Conservation (phyloP, 2,113 vertebrate genomes). For the Ranitomeya imitator region DNA sequence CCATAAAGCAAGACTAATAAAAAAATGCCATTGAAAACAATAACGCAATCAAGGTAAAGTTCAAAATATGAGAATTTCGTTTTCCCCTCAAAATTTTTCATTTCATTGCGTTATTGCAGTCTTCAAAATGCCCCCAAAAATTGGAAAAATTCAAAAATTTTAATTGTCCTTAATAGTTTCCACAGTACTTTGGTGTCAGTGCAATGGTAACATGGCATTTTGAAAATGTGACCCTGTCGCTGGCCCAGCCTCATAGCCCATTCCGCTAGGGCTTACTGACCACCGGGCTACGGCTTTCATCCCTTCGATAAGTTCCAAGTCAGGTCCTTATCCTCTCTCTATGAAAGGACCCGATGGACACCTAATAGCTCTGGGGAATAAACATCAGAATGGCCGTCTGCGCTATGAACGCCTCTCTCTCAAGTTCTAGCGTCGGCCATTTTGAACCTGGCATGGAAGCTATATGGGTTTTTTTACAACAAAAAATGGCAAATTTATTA, state of each 20-base stretch:
- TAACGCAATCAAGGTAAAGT: neutral
- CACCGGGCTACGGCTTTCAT: neutral
- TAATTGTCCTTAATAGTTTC: neutral
- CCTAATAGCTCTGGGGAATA: neutral
- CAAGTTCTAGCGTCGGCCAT: conserved; percentile 18
- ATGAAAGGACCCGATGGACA: conserved; percentile 9
- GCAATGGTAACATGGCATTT: conserved; percentile 31
- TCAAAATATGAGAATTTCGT: neutral
- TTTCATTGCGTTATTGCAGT: conserved; percentile 19
- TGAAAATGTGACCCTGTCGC: neutral
- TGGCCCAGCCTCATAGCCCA: conserved; percentile 26
- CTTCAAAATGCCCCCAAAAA: conserved; percentile 35
- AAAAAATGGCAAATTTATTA: neutral
- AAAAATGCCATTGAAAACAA: conserved; percentile 26
- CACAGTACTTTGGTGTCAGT: conserved; percentile 40
- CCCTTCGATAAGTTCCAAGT: neutral
- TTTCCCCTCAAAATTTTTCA: neutral
- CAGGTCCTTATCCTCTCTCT: conserved; percentile 49
- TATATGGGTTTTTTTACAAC: neutral
- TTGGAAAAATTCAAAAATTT: neutral
- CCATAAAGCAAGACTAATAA: conserved; percentile 24
- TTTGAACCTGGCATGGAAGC: conserved; percentile 19
- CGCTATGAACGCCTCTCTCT: conserved; percentile 26
- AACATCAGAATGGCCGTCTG: neutral
- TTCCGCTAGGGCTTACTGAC: conserved; percentile 1